phyloP scores from a whole-genome alignment of 2,888 invertebrate genomes.

The Ferdinandea cuprea region DNA sequence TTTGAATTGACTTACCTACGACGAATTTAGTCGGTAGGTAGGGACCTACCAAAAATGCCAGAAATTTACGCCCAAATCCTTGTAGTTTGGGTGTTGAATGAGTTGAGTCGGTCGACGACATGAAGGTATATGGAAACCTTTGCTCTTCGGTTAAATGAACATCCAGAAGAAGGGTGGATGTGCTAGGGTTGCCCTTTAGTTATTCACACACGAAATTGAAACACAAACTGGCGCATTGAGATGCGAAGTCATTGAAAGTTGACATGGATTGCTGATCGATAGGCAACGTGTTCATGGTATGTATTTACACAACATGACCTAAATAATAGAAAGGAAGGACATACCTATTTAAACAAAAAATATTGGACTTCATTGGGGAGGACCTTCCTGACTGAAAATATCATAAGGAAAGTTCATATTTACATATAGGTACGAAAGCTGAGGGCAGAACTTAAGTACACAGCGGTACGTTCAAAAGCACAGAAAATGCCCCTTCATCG shows the following conservation, averaged over 20 bases:
- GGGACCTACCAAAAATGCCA: slow-evolving; percentile 1
- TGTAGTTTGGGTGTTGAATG: not conserved
- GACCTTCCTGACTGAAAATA: too few relatives aligned
- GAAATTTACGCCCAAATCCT: not conserved
- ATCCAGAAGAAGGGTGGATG: slow-evolving; percentile 8
- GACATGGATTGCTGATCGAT: not conserved
- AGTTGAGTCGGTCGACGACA: not conserved
- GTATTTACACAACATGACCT: not conserved
- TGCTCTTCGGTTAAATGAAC: slow-evolving; percentile 2
- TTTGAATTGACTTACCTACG: slow-evolving; percentile 30
- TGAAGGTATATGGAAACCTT: slow-evolving; percentile 3
- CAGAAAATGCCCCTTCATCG: too few relatives aligned
- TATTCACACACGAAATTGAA: not conserved
- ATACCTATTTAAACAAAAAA: too few relatives aligned
- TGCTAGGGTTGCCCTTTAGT: slow-evolving; percentile 34
- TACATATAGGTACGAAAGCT: too few relatives aligned
- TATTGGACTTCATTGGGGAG: too few relatives aligned
- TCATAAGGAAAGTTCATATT: too few relatives aligned
- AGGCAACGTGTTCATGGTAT: not conserved
- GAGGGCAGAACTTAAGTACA: too few relatives aligned
- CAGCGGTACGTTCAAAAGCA: too few relatives aligned
- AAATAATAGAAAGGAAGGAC: too few relatives aligned
- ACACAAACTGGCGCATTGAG: not conserved
- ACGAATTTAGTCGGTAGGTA: too few relatives aligned
- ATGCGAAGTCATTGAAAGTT: not conserved